These are phyloP conservation scores for Mylabris sibirica DNA, from an alignment of 2,888 invertebrate genomes.

Conservation along the genomic window DNA sequence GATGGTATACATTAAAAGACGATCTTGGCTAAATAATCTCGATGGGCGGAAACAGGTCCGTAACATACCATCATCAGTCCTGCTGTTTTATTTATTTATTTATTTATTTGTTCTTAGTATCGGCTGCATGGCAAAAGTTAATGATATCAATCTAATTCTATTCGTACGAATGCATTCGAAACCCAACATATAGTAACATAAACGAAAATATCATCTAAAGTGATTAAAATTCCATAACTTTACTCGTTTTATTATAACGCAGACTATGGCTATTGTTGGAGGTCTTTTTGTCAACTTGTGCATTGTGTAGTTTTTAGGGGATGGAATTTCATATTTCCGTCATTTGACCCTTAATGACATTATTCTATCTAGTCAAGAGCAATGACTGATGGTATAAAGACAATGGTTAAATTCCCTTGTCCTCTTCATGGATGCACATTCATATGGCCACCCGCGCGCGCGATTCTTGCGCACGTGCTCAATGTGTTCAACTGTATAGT, in stretches of 20 bases:
- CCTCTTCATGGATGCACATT: conserved; percentile 16
- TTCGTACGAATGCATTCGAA: conserved; percentile 36
- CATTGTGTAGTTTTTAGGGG: background rate
- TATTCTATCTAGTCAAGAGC: conserved; percentile 21
- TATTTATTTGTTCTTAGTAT: conserved; percentile 38
- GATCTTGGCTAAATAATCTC: conserved; percentile 34
- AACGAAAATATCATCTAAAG: background rate
- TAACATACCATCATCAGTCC: conserved; percentile 36
- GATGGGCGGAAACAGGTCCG: conserved; percentile 40
- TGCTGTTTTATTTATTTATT: too few relatives aligned
- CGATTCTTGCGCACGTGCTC: conserved; percentile 27
- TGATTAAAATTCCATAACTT: background rate
- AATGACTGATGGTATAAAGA: conserved; percentile 15
- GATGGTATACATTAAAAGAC: conserved; percentile 29
- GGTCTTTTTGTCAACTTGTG: background rate
- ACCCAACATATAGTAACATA: background rate
- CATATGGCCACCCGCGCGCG: conserved; percentile 24
- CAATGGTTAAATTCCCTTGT: conserved; percentile 16
- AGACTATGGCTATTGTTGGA: background rate
- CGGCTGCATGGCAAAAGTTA: conserved; percentile 23
- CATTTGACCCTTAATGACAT: conserved; percentile 7
- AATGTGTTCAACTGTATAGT: conserved; percentile 18
- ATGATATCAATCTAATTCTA: conserved; percentile 35
- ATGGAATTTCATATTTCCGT: conserved; percentile 14
- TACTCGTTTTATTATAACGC: background rate